Evolutionary conservation across 1,140 invertebrate species (phyloP).

Genomic region (Heliconius congener): DNA sequence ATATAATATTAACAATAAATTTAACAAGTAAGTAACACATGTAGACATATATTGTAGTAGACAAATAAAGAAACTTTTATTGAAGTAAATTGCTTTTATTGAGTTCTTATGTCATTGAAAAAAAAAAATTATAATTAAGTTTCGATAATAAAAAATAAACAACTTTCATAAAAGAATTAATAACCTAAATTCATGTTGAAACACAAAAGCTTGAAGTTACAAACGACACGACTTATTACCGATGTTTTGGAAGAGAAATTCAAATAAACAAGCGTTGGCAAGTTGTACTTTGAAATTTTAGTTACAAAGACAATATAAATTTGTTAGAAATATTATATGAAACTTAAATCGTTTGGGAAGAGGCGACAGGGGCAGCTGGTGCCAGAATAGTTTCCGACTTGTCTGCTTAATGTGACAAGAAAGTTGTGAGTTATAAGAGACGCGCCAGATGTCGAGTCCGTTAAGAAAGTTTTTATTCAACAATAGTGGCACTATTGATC

Average conservation of each 20-base stretch:
- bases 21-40: too few relatives aligned
- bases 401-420: conserved; percentile 15
- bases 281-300: conserved; percentile 12
- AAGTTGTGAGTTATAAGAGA: conserved; percentile 19
- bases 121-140: neutral
- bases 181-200: neutral
- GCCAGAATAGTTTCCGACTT: conserved; percentile 10
- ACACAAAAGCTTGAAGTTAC: neutral
- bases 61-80: too few relatives aligned
- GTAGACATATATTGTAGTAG: too few relatives aligned
- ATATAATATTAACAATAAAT: too few relatives aligned
- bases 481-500: neutral
- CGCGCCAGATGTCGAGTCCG: conserved; percentile 14
- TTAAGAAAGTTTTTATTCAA: conserved; percentile 15
- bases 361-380: conserved; percentile 9
- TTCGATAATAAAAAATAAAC: neutral
- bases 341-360: conserved; percentile 15
- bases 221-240: neutral
- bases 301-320: conserved; percentile 15
- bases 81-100: too few relatives aligned
- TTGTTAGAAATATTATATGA: conserved; percentile 14
- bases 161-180: neutral
- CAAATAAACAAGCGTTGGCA: neutral
- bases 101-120: neutral
- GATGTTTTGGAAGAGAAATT: conserved; percentile 1